These are phyloP conservation scores for Catalaphyllia jardinei DNA, from an alignment of 64 coral and sea anemone genomes.

Conservation along the genomic window DNA sequence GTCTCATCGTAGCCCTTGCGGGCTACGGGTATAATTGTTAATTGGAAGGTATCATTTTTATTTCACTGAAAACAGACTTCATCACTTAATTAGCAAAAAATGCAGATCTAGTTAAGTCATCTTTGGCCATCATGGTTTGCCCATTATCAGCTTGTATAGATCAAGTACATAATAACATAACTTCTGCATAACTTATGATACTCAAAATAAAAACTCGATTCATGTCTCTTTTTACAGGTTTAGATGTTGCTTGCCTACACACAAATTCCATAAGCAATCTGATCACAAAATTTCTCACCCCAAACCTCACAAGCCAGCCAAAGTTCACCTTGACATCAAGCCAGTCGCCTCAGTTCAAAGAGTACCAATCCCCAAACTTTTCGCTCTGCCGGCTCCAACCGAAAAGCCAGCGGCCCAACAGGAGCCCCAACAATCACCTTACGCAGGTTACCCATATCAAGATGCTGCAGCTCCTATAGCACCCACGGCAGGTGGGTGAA, in stretches of 20 bases:
- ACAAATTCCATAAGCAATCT: conserved; percentile 27
- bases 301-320: conserved; percentile 29
- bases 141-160: no score
- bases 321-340: conserved; percentile 29
- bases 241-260: conserved; percentile 58
- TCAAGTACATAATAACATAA: no score
- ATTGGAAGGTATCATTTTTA: no score
- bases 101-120: no score
- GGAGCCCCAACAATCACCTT: not conserved
- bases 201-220: not conserved
- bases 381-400: not conserved
- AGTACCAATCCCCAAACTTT: conserved; percentile 22
- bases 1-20: no score
- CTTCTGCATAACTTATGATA: no score
- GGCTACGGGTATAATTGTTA: no score
- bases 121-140: no score
- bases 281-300: conserved; percentile 19
- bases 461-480: not conserved
- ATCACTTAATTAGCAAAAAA: no score
- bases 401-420: not conserved
- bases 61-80: no score
- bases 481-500: not conserved
- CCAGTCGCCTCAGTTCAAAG: conserved; percentile 51
- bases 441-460: not conserved
- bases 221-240: conserved; percentile 25